A percentile compares a stretch with the other conserved stretches of the same genome.
These are phyloP conservation scores for Centropristis striata DNA, from an alignment of 2,113 vertebrate genomes.

Conservation along the genomic window DNA sequence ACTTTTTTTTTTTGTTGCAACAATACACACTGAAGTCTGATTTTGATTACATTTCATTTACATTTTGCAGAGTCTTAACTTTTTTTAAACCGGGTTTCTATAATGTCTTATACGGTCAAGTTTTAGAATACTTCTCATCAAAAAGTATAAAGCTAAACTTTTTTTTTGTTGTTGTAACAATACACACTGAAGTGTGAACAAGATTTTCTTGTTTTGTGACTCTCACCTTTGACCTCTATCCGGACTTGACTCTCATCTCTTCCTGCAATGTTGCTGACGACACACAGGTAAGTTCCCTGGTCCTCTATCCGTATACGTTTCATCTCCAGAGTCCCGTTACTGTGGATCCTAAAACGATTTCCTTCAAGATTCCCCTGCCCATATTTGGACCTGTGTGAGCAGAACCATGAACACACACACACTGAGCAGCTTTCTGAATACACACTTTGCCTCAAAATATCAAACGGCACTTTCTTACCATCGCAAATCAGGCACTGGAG, in stretches of 20 bases:
- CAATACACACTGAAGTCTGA: no score
- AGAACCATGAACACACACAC: slow-evolving; percentile 7
- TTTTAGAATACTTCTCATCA: no score
- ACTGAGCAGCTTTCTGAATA: not conserved
- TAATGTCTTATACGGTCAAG: no score
- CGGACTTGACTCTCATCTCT: slow-evolving; percentile 92
- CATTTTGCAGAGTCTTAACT: no score
- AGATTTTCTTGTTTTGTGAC: no score
- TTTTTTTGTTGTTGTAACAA: no score
- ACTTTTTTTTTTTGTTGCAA: not conserved
- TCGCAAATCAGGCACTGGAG: slow-evolving; percentile 93
- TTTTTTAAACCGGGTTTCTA: no score
- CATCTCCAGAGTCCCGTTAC: slow-evolving; percentile 95
- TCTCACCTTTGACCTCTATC: slow-evolving; percentile 96
- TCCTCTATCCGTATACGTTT: slow-evolving; percentile 89
- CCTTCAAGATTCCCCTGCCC: slow-evolving; percentile 93
- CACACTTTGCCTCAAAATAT: not conserved
- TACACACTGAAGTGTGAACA: no score
- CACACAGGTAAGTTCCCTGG: slow-evolving; percentile 94
- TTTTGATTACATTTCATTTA: no score
- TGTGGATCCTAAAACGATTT: slow-evolving; percentile 90
- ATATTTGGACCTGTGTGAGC: slow-evolving; percentile 92
- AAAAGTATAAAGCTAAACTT: no score
- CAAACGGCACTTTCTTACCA: slow-evolving; percentile 87
- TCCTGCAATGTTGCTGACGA: slow-evolving; percentile 94